Evolutionary conservation across 2,797 vertebrate genomes (phyloP).

Genomic region (Clarias laeviceps): DNA sequence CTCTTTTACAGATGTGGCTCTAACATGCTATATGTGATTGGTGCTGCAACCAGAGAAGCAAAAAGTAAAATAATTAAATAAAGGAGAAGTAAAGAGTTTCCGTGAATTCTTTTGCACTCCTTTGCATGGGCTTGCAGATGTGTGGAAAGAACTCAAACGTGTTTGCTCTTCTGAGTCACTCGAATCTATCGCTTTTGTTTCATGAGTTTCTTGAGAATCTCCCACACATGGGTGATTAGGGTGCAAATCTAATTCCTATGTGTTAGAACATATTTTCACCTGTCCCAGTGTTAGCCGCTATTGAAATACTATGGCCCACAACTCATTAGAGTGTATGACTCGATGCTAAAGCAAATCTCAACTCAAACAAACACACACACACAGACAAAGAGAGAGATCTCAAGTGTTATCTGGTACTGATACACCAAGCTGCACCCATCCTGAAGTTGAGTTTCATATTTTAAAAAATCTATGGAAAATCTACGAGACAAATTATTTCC

Average conservation of each 20-base stretch:
- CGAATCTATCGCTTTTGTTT: neutral
- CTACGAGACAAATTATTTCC: neutral
- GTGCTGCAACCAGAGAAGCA: neutral
- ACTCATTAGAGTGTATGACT: neutral
- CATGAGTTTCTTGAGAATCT: neutral
- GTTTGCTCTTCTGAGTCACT: conserved; percentile 41
- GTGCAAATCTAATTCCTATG: conserved; percentile 25
- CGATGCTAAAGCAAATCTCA: neutral
- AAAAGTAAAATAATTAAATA: neutral
- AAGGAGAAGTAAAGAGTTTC: conserved; percentile 13
- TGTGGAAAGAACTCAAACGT: conserved; percentile 25
- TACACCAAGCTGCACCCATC: neutral
- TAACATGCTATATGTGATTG: neutral
- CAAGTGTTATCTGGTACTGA: neutral
- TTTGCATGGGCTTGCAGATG: conserved; percentile 23
- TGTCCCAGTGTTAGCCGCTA: neutral
- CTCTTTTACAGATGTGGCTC: conserved; percentile 17
- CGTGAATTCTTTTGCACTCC: conserved; percentile 34
- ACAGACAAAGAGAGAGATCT: neutral
- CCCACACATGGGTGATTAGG: neutral
- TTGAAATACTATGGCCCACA: neutral
- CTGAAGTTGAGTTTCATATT: neutral
- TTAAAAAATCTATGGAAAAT: neutral
- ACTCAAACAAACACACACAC: neutral
- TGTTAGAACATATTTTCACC: conserved; percentile 26